Conservation (phyloP, 2,888 invertebrate genomes). For the Hyalella azteca region DNA sequence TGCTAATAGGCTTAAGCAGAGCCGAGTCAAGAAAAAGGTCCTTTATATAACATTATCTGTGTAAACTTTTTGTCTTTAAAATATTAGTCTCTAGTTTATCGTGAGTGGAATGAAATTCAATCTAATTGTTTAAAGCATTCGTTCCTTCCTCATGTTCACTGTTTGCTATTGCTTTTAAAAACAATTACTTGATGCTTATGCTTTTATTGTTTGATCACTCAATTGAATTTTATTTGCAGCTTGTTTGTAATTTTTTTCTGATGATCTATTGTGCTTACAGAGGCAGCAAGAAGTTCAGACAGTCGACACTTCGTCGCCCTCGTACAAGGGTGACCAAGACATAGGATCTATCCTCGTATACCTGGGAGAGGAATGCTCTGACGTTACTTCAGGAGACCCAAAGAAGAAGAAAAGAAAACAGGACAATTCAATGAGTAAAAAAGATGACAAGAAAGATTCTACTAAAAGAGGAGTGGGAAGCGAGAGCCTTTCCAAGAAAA, state of each 20-base stretch:
- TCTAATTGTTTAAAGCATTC: too few species aligned
- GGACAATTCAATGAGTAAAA: not conserved
- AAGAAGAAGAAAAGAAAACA: constrained; percentile 42
- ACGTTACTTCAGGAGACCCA: constrained; percentile 39
- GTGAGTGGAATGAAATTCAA: too few species aligned
- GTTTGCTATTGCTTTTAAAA: too few species aligned
- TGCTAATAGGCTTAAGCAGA: not conserved
- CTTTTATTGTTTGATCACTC: too few species aligned
- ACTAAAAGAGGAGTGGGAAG: not conserved
- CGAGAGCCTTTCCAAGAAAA: not conserved
- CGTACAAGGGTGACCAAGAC: constrained; percentile 45
- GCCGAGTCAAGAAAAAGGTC: constrained; percentile 24
- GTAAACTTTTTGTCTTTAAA: not conserved
- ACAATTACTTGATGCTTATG: too few species aligned
- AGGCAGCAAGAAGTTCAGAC: constrained; percentile 8
- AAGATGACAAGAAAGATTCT: constrained; percentile 13
- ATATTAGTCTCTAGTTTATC: too few species aligned
- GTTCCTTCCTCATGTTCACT: too few species aligned
- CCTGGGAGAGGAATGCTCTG: constrained; percentile 40
- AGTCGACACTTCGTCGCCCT: not conserved
- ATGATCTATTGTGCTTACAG: too few species aligned
- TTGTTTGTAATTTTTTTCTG: too few species aligned
- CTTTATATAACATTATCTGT: not conserved
- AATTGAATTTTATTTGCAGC: too few species aligned
- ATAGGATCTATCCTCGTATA: constrained; percentile 46